Base-by-base conservation (phyloP, 2,888 invertebrate species). In the Kuschelorhynchus macadamiae region DNA sequence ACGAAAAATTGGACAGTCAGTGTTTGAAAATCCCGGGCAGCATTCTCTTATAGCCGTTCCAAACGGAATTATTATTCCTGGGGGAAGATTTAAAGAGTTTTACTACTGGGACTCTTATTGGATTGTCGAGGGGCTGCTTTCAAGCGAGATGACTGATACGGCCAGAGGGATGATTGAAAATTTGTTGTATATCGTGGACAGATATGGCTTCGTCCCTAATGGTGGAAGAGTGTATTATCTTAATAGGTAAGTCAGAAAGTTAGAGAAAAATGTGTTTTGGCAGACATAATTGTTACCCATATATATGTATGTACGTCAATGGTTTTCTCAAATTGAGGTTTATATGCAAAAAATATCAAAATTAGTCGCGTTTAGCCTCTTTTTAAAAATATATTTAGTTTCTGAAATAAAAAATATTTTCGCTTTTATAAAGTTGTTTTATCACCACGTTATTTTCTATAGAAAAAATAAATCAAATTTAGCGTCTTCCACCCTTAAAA, bases 41-140 rank as follows among this genome's bases (percentile, higher is more conserved):
- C 85, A 85, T 76, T 80, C 80, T 5, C 65, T 81, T 7, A 77
- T 81, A 50, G 79, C 71, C 57, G 80, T 77, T 85, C 88, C 46
- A 84, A 89, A 36, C 83, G 85, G 53, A 88, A 90, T 91, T 67
- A 87, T 91, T 33, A 89, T 87, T 73, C 92, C 87, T 16, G 89
- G 92, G 74, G 87, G 95, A 72, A 76, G 95, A 81, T 88, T 95
- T 84, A 83, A 85, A 76, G 92, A 91, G 77, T 86, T 91, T 67
- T 94, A 94, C 80, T 94, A 94, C 79, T 94, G 95, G 94, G 95
- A 95, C 78, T 89, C 93, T 0, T 95, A 91, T 80, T 95, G 94
- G 94, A 92, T 93, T 53, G 86, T 95, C 47, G 90, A 92, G 78
- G 95, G 94, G 84, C 84, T 95, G 4, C 84, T 95, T 0, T 84